Evolutionary conservation across 2,797 vertebrate genomes (phyloP).

Genomic region (Sebastes hubbsi): DNA sequence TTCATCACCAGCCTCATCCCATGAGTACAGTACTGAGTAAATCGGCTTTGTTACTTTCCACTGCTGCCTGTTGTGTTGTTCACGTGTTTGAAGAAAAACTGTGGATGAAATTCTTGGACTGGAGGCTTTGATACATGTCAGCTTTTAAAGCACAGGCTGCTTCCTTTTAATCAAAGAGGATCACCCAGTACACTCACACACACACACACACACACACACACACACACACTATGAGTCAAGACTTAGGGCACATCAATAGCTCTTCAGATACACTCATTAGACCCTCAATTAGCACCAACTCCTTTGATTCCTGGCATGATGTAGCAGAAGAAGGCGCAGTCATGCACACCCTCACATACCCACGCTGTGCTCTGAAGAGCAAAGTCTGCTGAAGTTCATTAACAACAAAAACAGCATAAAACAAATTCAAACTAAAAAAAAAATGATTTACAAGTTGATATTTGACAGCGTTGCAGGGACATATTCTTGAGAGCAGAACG

Average conservation of each 20-base stretch:
- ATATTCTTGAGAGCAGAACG: constrained; percentile 3
- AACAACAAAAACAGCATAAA: not conserved
- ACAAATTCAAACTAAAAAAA: not conserved
- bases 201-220: not conserved
- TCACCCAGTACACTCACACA: not conserved
- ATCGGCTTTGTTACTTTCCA: not conserved
- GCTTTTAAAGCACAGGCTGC: not conserved
- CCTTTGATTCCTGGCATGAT: constrained; percentile 28
- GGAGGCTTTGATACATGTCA: not conserved
- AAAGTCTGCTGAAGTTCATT: not conserved
- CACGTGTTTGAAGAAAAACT: not conserved
- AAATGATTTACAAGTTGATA: not conserved
- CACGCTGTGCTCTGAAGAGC: not conserved
- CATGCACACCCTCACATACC: not conserved
- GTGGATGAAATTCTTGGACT: not conserved
- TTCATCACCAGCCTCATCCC: not conserved
- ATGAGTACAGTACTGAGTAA: not conserved
- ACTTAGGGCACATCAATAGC: constrained; percentile 17
- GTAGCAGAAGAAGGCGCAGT: not conserved
- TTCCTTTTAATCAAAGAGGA: constrained; percentile 9
- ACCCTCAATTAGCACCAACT: constrained; percentile 14
- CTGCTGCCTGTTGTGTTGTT: not conserved
- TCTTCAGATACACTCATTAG: constrained; percentile 21
- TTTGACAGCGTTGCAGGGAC: not conserved
- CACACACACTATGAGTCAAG: constrained; percentile 4